Percentiles rank a stretch among this genome's conserved stretches.
Evolutionary conservation across 2,888 invertebrate genomes (phyloP).

Genomic region (Terebella lapidaria): DNA sequence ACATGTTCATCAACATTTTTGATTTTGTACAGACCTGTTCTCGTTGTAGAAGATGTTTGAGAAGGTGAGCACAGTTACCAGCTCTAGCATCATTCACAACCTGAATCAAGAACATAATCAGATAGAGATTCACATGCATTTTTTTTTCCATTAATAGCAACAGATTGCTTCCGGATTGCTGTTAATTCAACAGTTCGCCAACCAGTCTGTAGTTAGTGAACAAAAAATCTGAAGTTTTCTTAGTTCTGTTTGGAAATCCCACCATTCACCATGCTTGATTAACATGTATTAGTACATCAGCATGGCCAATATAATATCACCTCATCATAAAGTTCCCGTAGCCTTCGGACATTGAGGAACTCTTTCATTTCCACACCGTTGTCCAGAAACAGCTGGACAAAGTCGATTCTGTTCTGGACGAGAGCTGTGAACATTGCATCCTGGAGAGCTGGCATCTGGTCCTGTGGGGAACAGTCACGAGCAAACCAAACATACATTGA

Average conservation of each 20-base stretch:
- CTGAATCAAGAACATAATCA: conserved; percentile 2
- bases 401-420: conserved; percentile 44
- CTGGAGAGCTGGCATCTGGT: conserved; percentile 24
- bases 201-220: too few relatives aligned
- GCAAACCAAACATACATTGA: too few relatives aligned
- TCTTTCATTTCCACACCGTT: conserved; percentile 45
- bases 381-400: conserved; percentile 50
- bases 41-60: conserved; percentile 16
- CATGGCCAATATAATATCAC: too few relatives aligned
- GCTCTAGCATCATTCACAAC: conserved; percentile 20
- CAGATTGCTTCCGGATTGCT: too few relatives aligned
- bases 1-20: too few relatives aligned
- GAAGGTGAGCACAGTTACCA: conserved; percentile 15
- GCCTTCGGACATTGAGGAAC: conserved; percentile 41
- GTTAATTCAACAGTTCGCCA: too few relatives aligned
- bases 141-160: too few relatives aligned
- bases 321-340: conserved; percentile 38
- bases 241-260: too few relatives aligned
- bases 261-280: too few relatives aligned
- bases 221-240: too few relatives aligned
- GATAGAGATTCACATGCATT: not conserved
- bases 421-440: conserved; percentile 47
- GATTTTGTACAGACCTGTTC: too few relatives aligned
- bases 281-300: too few relatives aligned
- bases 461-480: not conserved